A percentile compares a stretch with the other conserved stretches of the same genome.
Conservation (phyloP, 2,888 invertebrate genomes). For the Aleiodes alternator region DNA sequence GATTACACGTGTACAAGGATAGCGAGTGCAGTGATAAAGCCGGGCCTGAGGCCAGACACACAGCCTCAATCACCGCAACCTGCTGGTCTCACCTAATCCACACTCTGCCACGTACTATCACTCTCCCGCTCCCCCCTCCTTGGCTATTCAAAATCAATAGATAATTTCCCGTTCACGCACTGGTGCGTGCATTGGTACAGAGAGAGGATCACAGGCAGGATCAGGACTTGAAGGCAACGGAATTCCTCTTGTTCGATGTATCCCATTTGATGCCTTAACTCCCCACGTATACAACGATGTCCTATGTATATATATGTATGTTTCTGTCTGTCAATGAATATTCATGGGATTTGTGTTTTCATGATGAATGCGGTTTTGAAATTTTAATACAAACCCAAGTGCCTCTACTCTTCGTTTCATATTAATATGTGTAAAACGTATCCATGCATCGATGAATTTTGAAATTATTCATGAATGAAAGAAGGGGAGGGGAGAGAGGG, state of each 20-base stretch:
- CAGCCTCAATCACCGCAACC: constrained; percentile 73
- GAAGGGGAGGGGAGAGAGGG: too few species aligned
- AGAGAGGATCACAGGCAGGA: background rate
- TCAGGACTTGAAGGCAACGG: constrained; percentile 27
- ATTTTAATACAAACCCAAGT: constrained; percentile 24
- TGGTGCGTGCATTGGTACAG: background rate
- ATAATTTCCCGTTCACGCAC: constrained; percentile 63
- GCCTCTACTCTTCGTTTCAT: constrained; percentile 2
- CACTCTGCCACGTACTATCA: constrained; percentile 17
- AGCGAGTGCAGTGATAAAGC: constrained; percentile 67
- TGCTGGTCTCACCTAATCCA: constrained; percentile 63
- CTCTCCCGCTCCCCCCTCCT: constrained; percentile 59
- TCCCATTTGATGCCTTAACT: constrained; percentile 21
- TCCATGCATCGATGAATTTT: constrained; percentile 6
- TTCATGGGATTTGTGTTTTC: constrained; percentile 24
- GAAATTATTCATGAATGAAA: constrained; percentile 25
- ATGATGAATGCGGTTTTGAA: constrained; percentile 28
- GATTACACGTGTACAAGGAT: constrained; percentile 72
- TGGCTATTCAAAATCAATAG: constrained; percentile 72
- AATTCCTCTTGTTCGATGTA: constrained; percentile 25
- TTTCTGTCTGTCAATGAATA: constrained; percentile 12
- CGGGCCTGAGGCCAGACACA: constrained; percentile 71
- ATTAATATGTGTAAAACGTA: constrained; percentile 22
- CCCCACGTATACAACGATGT: background rate
- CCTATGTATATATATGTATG: too few species aligned